These are phyloP conservation scores for Callionymus lyra DNA, from an alignment of 2,113 vertebrate genomes.

Conservation along the genomic window DNA sequence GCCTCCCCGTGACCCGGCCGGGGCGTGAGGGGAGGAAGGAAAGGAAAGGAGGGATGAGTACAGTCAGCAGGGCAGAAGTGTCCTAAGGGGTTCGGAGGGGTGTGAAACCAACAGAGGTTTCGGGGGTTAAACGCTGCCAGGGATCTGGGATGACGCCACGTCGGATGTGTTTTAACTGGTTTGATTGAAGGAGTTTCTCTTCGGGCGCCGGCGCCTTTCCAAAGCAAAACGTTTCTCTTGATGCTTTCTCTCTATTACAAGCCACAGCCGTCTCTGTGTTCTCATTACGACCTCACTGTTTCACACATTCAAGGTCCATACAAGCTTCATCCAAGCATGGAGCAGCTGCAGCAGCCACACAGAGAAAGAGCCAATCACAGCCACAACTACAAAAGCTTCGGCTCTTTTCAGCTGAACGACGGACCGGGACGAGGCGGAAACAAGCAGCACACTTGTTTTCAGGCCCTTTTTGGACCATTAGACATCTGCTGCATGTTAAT, in stretches of 20 bases:
- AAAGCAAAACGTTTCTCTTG: too few relatives aligned
- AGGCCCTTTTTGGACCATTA: too few relatives aligned
- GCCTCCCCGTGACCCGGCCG: constrained; percentile 23
- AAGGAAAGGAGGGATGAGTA: constrained; percentile 6
- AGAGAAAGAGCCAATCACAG: constrained; percentile 16
- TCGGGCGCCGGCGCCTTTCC: constrained; percentile 3
- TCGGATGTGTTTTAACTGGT: constrained; percentile 3
- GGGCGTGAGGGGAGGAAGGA: constrained; percentile 10
- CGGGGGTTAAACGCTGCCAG: too few relatives aligned
- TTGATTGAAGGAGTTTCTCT: constrained; percentile 9
- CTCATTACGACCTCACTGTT: constrained; percentile 8
- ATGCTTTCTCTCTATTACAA: too few relatives aligned
- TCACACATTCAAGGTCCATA: constrained; percentile 6
- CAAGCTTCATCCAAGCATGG: constrained; percentile 7
- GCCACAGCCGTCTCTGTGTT: constrained; percentile 11
- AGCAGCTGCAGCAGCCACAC: constrained; percentile 27
- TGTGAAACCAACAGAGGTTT: too few relatives aligned
- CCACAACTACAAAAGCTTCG: constrained; percentile 3
- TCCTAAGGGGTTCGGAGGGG: too few relatives aligned
- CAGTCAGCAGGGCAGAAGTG: not conserved
- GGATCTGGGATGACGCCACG: constrained; percentile 8
- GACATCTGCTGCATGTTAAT: not conserved
- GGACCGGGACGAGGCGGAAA: constrained; percentile 8
- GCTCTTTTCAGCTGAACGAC: not conserved
- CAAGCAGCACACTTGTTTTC: not conserved